Percentiles rank a stretch among this genome's conserved stretches.
Conservation (phyloP, 2,797 vertebrate genomes). For the Natrix natrix region DNA sequence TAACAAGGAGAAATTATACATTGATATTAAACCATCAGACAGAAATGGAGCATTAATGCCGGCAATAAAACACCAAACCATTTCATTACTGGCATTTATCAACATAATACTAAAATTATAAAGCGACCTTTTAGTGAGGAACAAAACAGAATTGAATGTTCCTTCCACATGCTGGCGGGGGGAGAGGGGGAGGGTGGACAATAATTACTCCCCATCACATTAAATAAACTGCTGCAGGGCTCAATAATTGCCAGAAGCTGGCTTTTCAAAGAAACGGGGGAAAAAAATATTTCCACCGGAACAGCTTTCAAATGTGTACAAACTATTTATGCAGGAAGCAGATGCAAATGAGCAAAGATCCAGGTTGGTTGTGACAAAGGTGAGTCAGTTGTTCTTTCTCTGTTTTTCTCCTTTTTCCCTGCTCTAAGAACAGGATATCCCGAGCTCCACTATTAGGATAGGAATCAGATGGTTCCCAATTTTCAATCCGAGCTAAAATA, state of each 20-base stretch:
- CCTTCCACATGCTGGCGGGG: background rate
- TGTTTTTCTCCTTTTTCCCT: background rate
- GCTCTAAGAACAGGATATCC: too few species aligned
- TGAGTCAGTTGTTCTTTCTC: background rate
- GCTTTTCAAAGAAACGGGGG: background rate
- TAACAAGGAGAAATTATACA: slow-evolving; percentile 27
- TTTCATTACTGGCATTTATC: slow-evolving; percentile 47
- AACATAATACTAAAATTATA: slow-evolving; percentile 36
- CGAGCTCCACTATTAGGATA: background rate
- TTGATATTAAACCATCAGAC: slow-evolving; percentile 41
- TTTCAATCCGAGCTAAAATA: background rate
- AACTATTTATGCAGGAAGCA: background rate
- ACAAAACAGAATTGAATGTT: slow-evolving; percentile 33
- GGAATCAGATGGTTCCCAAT: background rate
- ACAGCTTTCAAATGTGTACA: slow-evolving; percentile 45
- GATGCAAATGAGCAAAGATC: background rate
- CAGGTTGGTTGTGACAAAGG: background rate
- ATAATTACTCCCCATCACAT: slow-evolving; percentile 41
- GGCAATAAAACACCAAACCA: slow-evolving; percentile 20
- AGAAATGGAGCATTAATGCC: slow-evolving; percentile 26
- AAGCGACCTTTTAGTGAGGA: slow-evolving; percentile 33
- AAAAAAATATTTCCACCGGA: background rate
- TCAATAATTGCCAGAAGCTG: slow-evolving; percentile 44
- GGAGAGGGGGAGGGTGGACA: slow-evolving; percentile 10
- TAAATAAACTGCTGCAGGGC: slow-evolving; percentile 34